These are phyloP conservation scores for Dolichoris vasculosae DNA, from an alignment of 1,140 invertebrate species.

Conservation along the genomic window DNA sequence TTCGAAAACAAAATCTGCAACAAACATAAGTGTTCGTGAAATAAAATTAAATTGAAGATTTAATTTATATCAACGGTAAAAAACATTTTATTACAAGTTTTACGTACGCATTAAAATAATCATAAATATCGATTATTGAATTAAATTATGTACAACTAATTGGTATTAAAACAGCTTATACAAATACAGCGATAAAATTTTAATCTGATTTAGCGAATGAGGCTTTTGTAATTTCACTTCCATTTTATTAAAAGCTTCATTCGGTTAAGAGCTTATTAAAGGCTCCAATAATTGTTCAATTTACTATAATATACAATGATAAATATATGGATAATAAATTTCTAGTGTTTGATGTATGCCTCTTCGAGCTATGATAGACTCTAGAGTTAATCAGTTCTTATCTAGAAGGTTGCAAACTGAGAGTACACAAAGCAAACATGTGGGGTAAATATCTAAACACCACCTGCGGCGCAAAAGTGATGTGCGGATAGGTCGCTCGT, in stretches of 20 bases:
- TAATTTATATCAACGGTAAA: too few relatives aligned
- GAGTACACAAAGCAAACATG: constrained; percentile 43
- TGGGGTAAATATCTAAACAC: constrained; percentile 46
- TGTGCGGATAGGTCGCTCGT: constrained; percentile 51
- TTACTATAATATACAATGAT: background rate
- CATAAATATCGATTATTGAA: background rate
- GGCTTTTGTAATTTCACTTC: background rate
- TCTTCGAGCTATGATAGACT: background rate
- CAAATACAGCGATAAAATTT: background rate
- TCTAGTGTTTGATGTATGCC: background rate
- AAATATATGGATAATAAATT: background rate
- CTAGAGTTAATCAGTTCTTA: constrained; percentile 21
- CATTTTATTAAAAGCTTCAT: too few relatives aligned
- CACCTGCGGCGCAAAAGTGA: constrained; percentile 43
- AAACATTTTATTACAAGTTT: background rate
- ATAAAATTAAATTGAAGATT: too few relatives aligned
- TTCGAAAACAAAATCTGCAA: constrained; percentile 31
- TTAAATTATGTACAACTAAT: background rate
- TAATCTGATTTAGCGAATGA: background rate
- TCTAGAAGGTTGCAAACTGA: background rate
- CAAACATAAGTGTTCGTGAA: background rate
- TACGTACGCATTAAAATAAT: background rate
- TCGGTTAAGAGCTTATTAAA: too few relatives aligned
- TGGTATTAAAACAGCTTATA: background rate
- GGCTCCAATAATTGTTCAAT: background rate